A percentile compares a stretch with the other conserved stretches of the same genome.
Evolutionary conservation across 2,113 vertebrate genomes (phyloP).

Genomic region (Balaeniceps rex): DNA sequence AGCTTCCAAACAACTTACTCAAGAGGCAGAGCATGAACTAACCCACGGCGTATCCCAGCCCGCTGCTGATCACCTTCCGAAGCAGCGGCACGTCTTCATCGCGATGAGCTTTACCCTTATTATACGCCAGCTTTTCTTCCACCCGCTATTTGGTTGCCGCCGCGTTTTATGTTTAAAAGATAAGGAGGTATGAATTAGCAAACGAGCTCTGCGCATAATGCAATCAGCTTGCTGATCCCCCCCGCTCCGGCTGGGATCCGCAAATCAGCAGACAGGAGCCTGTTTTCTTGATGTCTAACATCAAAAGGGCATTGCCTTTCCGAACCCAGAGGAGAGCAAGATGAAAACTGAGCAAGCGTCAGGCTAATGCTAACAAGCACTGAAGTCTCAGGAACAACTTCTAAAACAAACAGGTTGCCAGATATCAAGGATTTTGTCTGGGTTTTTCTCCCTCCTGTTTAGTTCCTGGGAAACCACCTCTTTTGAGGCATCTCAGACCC

Average conservation of each 20-base stretch:
- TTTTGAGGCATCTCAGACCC: background rate
- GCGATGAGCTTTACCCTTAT: background rate
- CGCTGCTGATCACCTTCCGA: background rate
- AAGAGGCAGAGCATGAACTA: background rate
- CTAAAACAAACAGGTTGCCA: background rate
- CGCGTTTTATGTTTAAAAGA: background rate
- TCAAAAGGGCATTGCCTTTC: background rate
- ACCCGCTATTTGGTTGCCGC: background rate
- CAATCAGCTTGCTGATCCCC: background rate
- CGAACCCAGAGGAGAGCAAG: background rate
- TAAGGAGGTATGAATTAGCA: background rate
- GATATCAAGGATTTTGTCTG: background rate
- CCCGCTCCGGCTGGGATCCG: background rate
- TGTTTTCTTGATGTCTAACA: background rate
- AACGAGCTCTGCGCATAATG: background rate
- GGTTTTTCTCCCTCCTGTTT: background rate
- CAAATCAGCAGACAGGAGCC: background rate
- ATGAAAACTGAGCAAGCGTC: background rate
- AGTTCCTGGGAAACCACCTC: background rate
- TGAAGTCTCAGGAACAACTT: background rate
- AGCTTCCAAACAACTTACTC: background rate
- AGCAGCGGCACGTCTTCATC: background rate
- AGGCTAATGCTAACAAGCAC: background rate
- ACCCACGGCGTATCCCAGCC: rapidly evolving
- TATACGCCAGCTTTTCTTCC: background rate